A percentile compares a stretch with the other conserved stretches of the same genome.
Evolutionary conservation across 2,113 vertebrate genomes (phyloP).

Genomic region (Mobula birostris): DNA sequence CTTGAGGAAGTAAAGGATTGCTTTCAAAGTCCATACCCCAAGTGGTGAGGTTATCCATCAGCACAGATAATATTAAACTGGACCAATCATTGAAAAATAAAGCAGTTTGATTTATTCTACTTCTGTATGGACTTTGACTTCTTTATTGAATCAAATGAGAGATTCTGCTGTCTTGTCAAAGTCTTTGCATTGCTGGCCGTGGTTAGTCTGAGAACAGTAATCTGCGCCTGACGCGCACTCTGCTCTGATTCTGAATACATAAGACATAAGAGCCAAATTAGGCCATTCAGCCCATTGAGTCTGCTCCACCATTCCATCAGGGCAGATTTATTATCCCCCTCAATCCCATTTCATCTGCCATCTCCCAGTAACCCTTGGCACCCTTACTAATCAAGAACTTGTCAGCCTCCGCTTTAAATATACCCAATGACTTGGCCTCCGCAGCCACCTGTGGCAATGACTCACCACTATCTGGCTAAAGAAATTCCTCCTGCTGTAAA

Average conservation of each 20-base stretch:
- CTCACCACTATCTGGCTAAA: too few species aligned
- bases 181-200: background rate
- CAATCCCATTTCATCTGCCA: too few species aligned
- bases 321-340: too few species aligned
- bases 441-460: too few species aligned
- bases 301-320: too few species aligned
- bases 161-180: background rate
- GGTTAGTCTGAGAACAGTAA: background rate
- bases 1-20: constrained; percentile 55
- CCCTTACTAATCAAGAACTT: too few species aligned
- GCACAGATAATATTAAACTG: constrained; percentile 45
- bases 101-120: constrained; percentile 17
- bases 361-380: too few species aligned
- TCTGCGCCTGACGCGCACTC: background rate
- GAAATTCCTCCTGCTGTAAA: too few species aligned
- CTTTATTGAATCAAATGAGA: constrained; percentile 10
- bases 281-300: too few species aligned
- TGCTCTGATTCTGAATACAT: background rate
- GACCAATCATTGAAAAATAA: background rate
- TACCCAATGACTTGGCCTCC: too few species aligned
- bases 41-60: constrained; percentile 51
- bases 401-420: too few species aligned
- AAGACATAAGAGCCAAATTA: background rate
- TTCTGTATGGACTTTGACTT: constrained; percentile 23
- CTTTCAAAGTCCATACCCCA: constrained; percentile 56